Evolutionary conservation across 2,888 invertebrate species (phyloP), one percentile per base, ranked within the genome.

Genomic region (Trisateles emortualis): DNA sequence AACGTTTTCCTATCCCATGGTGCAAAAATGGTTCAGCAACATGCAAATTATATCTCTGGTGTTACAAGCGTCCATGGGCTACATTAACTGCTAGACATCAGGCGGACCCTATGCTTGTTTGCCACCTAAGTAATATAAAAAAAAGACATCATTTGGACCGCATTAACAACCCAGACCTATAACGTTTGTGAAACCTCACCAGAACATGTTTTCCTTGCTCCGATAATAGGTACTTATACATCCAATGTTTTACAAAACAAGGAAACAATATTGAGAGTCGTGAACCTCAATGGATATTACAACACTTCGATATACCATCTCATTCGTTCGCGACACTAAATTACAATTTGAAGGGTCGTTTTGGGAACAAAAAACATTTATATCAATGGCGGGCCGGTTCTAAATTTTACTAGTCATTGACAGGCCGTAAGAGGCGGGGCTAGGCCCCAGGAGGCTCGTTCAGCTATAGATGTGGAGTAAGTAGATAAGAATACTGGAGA

Each of bases 331-430:
- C 69, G 52, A 73, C 81, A 87, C 85, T 92, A 92, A 91, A 92
- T 91, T 87, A 91, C 92, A 88, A 90, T 91, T 86, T 83, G 81
- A 86, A 88, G 83, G 85, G 87, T 81, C 84, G 90, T 88, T 89
- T 88, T 87, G 92, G 92, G 92, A 91, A 91, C 91, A 91, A 92
- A 92, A 91, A 92, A 92, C 92, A 92, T 92, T 92, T 90, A 92
- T 92, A 90, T 92, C 92, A 92, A 92, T 92, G 92, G 92, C 72
- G 80, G 83, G 81, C 69, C 83, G 86, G 90, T 87, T 91, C 90
- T 90, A 91, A 92, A 92, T 92, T 91, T 75, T 87, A 87, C 86
- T 87, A 91, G 88, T 90, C 92, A 92, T 92, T 91, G 92, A 92
- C 92, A 92, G 92, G 90, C 86, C 83, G 87, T 92, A 90, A 90